Conservation (phyloP, 2,797 vertebrate species). For the Enteromius treurensis region DNA sequence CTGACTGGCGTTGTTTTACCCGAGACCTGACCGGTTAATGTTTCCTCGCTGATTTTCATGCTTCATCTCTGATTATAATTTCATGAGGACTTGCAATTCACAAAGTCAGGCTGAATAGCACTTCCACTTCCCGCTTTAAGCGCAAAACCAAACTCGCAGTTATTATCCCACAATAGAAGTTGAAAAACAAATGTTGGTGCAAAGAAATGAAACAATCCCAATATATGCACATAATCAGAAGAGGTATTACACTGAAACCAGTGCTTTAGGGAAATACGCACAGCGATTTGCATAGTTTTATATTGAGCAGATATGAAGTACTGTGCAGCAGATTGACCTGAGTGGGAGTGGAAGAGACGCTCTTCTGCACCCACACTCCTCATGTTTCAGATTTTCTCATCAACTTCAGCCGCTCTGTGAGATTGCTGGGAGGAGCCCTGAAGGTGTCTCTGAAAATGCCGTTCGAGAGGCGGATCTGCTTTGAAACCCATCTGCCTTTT, state of each 20-base stretch:
- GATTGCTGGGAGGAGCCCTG: constrained; percentile 47
- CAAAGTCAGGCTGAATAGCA: constrained; percentile 50
- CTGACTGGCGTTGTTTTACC: neutral
- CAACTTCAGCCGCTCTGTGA: constrained; percentile 40
- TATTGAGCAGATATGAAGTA: constrained; percentile 51
- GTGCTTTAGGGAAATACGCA: constrained; percentile 39
- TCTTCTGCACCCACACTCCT: constrained; percentile 52
- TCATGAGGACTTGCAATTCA: constrained; percentile 49
- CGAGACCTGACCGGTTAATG: constrained; percentile 3
- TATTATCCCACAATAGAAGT: constrained; percentile 33
- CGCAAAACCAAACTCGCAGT: constrained; percentile 27
- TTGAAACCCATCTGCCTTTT: constrained; percentile 55
- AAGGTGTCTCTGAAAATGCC: constrained; percentile 58
- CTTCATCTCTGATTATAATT: constrained; percentile 54
- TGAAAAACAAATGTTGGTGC: constrained; percentile 49
- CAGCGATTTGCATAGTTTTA: constrained; percentile 53
- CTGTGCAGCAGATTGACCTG: constrained; percentile 54
- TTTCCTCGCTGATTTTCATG: constrained; percentile 18
- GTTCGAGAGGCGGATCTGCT: constrained; percentile 44
- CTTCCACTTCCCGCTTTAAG: constrained; percentile 25
- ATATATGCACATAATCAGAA: constrained; percentile 43
- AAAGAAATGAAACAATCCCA: constrained; percentile 43
- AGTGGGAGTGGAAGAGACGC: constrained; percentile 53
- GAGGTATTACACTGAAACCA: constrained; percentile 24
- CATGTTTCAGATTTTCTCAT: constrained; percentile 56